Percentiles rank a stretch among this genome's conserved stretches.
phyloP scores from a whole-genome alignment of 2,797 vertebrate genomes.

The Sebastes umbrosus region DNA sequence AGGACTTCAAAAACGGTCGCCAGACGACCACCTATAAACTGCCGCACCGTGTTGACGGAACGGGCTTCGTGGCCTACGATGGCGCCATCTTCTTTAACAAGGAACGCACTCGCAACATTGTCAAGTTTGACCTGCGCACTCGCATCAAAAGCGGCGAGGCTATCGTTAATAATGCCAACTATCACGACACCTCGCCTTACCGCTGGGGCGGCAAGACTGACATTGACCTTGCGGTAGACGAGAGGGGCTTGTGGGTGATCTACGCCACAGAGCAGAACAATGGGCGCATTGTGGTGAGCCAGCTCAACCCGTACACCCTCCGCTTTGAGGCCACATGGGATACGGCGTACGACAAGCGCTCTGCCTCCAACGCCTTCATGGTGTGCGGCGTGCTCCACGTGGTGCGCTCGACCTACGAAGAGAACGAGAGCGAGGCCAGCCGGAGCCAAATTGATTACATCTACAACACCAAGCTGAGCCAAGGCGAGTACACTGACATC shows the following conservation, averaged over 20 bases:
- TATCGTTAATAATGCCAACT: constrained; percentile 98
- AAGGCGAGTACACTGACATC: constrained; percentile 91
- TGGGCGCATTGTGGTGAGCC: constrained; percentile 97
- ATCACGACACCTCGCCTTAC: constrained; percentile 98
- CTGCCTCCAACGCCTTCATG: constrained; percentile 98
- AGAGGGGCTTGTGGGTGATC: constrained; percentile 97
- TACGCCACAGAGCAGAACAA: constrained; percentile 99
- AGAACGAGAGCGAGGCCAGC: constrained; percentile 94
- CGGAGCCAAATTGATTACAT: constrained; percentile 94
- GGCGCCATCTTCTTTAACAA: constrained; percentile 99
- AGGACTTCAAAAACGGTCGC: constrained; percentile 92
- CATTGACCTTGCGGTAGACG: constrained; percentile 97
- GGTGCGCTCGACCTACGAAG: constrained; percentile 96
- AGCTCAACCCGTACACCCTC: constrained; percentile 97
- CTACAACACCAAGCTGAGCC: constrained; percentile 94
- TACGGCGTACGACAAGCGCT: constrained; percentile 95
- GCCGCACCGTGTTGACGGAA: constrained; percentile 96
- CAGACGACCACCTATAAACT: constrained; percentile 97
- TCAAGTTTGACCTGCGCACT: constrained; percentile 98
- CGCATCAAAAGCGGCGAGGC: constrained; percentile 99
- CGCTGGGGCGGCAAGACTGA: constrained; percentile 99
- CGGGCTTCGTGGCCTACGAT: constrained; percentile 97
- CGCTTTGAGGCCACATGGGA: constrained; percentile 98
- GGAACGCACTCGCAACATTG: constrained; percentile 97
- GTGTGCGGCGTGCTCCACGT: constrained; percentile 97